Percentiles rank a stretch among this genome's conserved stretches.
These are phyloP conservation scores for Indri indri DNA, from an alignment of 2,113 vertebrate genomes.

Conservation along the genomic window DNA sequence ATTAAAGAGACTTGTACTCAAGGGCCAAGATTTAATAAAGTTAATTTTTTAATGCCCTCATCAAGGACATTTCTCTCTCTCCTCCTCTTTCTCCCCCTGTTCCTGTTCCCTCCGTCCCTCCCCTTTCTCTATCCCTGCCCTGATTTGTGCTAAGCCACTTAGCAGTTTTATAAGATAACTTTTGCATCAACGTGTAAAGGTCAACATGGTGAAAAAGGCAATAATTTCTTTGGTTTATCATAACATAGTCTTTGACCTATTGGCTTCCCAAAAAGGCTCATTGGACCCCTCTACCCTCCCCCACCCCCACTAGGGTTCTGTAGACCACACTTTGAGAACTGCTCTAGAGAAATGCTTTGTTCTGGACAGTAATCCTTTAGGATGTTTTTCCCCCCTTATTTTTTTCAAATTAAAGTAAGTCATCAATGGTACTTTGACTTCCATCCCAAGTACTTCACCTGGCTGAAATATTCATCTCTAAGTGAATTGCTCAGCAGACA, in stretches of 20 bases:
- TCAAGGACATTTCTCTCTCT: background rate
- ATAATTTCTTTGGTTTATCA: background rate
- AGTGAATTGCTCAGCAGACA: background rate
- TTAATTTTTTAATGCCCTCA: background rate
- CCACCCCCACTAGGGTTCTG: background rate
- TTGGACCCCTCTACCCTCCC: rapidly evolving
- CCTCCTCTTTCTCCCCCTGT: background rate
- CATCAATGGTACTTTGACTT: background rate
- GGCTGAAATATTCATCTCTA: constrained; percentile 2
- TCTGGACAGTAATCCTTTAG: background rate
- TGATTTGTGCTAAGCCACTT: background rate
- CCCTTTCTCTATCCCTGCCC: background rate
- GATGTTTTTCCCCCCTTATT: background rate
- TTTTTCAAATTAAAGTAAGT: background rate
- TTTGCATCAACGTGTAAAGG: background rate
- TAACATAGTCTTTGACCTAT: background rate
- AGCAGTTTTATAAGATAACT: background rate
- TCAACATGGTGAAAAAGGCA: background rate
- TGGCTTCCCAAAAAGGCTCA: background rate
- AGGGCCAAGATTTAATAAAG: background rate
- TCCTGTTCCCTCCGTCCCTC: no score
- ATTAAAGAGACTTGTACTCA: background rate
- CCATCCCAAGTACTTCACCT: background rate
- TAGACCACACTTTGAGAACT: background rate
- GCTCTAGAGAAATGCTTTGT: background rate